Base-by-base conservation (phyloP, 2,888 invertebrate genomes). In the Anagyrus pseudococci region DNA sequence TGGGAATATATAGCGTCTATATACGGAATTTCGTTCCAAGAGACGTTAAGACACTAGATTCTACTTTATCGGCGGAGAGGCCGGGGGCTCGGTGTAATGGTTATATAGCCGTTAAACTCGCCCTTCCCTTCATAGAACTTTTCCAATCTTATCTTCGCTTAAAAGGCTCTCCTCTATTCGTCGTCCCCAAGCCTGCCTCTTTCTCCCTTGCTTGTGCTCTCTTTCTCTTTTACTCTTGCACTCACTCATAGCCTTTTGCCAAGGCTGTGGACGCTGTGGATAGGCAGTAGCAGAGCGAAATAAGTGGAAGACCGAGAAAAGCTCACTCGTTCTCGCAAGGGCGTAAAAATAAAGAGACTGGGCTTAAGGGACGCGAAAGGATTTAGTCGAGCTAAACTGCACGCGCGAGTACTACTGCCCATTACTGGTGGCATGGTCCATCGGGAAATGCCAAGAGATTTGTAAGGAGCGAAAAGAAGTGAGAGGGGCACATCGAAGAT, bases 101-200 rank as follows among this genome's bases (percentile, higher is more conserved):
- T 78, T 78, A 79, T 78, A 77, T 75, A 77, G 77, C 78, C 73
- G 77, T 78, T 77, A 77, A 77, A 77, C 73, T 77, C 74, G 74
- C 74, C 79, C 81, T 17, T 4, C 6, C 81, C n/a, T n/a, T 82
- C 80, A 77, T 81, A 81, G 83, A 83, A 83, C 82, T 83, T 83
- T 83, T 83, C 83, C 83, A 83, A 83, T 83, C 82, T 83, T 82
- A 83, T 83, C 83, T 82, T 77, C 81, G 78, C 80, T 81, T 79
- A 81, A n/a, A 80, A 80, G 81, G 79, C 33, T 37, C 33, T 37
- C 29, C 10, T 29, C 15, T 37, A 13, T 37, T 8, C 8, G 33
- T 13, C 4, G 76, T 76, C 77, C 78, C 74, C 75, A 72, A 6
- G 19, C 50, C 33, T 37, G 25, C 13, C 25, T n/a, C 43, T 37